Conservation (phyloP, 2,797 vertebrate species). For the Sebastes kiyomatsui region DNA sequence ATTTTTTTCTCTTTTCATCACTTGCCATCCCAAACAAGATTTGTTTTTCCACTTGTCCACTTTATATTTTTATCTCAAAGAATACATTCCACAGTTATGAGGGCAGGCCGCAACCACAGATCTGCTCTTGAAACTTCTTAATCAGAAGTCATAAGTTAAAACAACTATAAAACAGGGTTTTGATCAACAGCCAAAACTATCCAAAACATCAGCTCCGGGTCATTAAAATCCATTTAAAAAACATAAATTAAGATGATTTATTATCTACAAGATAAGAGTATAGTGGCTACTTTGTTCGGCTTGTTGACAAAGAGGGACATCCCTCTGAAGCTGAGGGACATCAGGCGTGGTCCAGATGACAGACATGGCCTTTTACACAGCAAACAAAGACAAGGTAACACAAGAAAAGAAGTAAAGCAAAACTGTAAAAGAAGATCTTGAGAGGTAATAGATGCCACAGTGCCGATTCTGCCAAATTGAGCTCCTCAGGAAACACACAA, state of each 20-base stretch:
- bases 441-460: background rate
- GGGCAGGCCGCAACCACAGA: background rate
- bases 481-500: background rate
- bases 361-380: background rate
- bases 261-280: background rate
- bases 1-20: slow-evolving; percentile 38
- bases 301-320: background rate
- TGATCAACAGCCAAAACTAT: background rate
- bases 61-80: slow-evolving; percentile 54
- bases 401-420: background rate
- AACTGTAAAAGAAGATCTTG: background rate
- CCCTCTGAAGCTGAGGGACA: background rate
- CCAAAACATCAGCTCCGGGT: background rate
- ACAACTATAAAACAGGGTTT: background rate
- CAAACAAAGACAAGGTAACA: background rate
- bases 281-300: background rate
- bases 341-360: background rate
- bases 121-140: background rate
- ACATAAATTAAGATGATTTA: background rate
- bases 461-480: background rate
- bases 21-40: slow-evolving; percentile 48
- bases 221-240: background rate
- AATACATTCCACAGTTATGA: slow-evolving; percentile 38
- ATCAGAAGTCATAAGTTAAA: background rate
- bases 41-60: slow-evolving; percentile 35